Percentiles rank a stretch among this genome's conserved stretches.
These are phyloP conservation scores for Lepus timidus DNA, from an alignment of 2,113 vertebrate genomes.

Conservation along the genomic window DNA sequence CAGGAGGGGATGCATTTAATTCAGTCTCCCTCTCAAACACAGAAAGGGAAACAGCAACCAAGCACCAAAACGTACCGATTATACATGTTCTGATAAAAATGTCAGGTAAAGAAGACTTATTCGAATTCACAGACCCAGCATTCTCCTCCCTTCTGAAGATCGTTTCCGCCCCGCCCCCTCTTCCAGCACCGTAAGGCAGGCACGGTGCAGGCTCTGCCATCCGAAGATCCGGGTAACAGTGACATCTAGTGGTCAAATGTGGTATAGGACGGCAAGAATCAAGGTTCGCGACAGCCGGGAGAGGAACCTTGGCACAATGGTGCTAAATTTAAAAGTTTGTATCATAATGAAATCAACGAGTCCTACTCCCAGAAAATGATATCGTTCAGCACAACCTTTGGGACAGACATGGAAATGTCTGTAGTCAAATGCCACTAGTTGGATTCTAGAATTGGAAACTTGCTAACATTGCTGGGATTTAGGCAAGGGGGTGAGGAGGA, in stretches of 20 bases:
- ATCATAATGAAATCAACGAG: neutral
- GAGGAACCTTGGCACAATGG: neutral
- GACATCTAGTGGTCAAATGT: slow-evolving; percentile 58
- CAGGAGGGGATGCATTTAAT: slow-evolving; percentile 35
- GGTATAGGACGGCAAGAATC: neutral
- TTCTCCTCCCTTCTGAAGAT: neutral
- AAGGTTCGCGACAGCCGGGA: neutral
- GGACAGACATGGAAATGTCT: neutral
- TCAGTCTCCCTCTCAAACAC: slow-evolving; percentile 58
- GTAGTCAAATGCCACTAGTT: neutral
- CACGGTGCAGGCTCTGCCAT: neutral
- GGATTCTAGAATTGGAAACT: neutral
- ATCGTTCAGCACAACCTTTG: slow-evolving; percentile 2
- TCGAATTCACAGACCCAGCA: slow-evolving; percentile 55
- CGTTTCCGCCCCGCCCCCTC: neutral
- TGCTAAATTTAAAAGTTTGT: neutral
- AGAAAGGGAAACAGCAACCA: slow-evolving; percentile 61
- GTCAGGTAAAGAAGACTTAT: slow-evolving; percentile 64
- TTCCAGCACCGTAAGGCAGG: accelerated
- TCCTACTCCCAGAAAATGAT: neutral
- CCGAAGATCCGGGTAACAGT: slow-evolving; percentile 68
- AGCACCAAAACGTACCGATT: slow-evolving; percentile 50
- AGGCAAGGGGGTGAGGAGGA: too few species aligned
- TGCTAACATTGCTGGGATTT: neutral
- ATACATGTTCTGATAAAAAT: slow-evolving; percentile 64